Base-by-base conservation (phyloP, 2,113 vertebrate genomes). In the Todiramphus chloris region DNA sequence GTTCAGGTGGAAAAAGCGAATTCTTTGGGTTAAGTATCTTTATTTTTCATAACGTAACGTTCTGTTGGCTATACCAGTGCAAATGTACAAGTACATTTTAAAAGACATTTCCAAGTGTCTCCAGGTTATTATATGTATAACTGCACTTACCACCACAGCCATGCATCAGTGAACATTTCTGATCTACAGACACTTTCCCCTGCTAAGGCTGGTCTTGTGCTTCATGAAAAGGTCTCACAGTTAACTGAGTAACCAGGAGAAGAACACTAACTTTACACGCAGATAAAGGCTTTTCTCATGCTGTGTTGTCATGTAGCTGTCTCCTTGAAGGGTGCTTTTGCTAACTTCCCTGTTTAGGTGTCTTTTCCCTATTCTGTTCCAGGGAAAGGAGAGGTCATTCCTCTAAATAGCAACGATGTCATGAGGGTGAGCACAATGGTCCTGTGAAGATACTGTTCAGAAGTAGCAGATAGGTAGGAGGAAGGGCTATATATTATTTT, bases 71-170 rank as follows among this genome's bases (percentile, higher is more conserved):
- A 6, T 41, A 33, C 55, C 24, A 19, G 27, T 84, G 44, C 56
- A 67, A 87, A 78, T 28, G 12, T 46, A 51, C 51, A 37, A 58
- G 24, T 67, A 44, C 24, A 35, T 85, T 63, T 72, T 55, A 63
- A 58, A 58, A 82, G 51, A 23, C 2, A 2, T 66, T 93, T 90
- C 30, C 16, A 82, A 31, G 19, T 68, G 17, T 60, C 44, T 63
- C 9, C 43, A 31, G 24, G 16, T 53, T 27, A 31, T 72, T 85
- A 53, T 44, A 30, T 75, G 60, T 68, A 8, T 37, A 55, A 33
- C n/a, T 55, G 13, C 12, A 63, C 28, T 5, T 53, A 50, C 2
- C n/a, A 81, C 35, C 1, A 0, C 20, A 48, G 7, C 0, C 0
- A 25, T 58, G 12, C 31, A 11, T 60, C 56, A 66, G 50, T 0